These are phyloP conservation scores for Corythoichthys haematopterus DNA, from an alignment of 2,113 vertebrate genomes.

Conservation along the genomic window DNA sequence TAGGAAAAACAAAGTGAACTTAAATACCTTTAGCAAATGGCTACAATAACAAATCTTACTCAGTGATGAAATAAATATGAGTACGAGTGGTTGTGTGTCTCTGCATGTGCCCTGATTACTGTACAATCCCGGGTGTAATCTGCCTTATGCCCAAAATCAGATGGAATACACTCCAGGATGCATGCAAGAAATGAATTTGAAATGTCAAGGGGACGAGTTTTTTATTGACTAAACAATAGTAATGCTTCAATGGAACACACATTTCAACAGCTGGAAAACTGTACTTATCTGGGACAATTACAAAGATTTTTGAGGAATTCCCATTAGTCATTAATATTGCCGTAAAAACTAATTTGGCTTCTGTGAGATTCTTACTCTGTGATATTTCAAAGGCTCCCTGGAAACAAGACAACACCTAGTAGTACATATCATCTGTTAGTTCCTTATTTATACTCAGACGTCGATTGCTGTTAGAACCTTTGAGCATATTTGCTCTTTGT, in stretches of 20 bases:
- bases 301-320: neutral
- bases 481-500: slow-evolving; percentile 18
- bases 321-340: neutral
- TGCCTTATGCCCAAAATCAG: no score
- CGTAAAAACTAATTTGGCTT: neutral
- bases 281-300: neutral
- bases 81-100: no score
- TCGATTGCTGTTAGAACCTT: neutral
- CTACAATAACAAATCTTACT: no score
- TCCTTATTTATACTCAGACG: neutral
- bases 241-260: neutral
- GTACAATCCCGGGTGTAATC: no score
- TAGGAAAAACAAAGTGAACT: no score
- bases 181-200: neutral
- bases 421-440: slow-evolving; percentile 21
- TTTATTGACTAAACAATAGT: neutral
- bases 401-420: neutral
- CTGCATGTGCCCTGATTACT: no score
- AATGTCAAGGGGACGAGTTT: neutral
- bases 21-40: no score
- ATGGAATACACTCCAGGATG: no score
- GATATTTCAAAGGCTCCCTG: neutral
- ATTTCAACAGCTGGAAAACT: neutral
- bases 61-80: no score
- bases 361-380: neutral